Evolutionary conservation across 2,888 invertebrate species (phyloP).

Genomic region (Willowsia nigromaculata): DNA sequence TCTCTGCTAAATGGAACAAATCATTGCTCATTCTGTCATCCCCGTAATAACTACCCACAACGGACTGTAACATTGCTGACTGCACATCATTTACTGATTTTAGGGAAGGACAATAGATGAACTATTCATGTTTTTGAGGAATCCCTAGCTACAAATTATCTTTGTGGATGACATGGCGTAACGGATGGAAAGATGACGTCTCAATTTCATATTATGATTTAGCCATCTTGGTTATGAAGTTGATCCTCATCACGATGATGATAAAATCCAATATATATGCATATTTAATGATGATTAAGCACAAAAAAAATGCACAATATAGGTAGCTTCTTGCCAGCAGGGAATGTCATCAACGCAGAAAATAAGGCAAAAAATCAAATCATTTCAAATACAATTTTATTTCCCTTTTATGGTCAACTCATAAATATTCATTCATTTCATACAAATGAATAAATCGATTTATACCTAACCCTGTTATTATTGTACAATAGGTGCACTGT

Average conservation of each 20-base stretch:
- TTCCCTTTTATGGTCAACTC: conserved; percentile 1
- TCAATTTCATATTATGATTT: conserved; percentile 19
- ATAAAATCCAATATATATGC: neutral
- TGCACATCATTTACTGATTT: conserved; percentile 28
- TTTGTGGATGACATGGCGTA: conserved; percentile 31
- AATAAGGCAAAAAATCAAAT: neutral
- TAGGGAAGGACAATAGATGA: conserved; percentile 21
- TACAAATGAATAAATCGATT: neutral
- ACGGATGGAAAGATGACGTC: conserved; percentile 28
- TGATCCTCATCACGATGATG: neutral
- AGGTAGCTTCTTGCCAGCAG: conserved; percentile 13
- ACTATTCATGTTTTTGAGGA: neutral
- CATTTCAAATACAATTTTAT: neutral
- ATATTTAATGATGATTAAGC: conserved; percentile 28
- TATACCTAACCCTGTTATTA: too few relatives aligned
- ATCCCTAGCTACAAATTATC: conserved; percentile 47
- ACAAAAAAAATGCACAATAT: neutral
- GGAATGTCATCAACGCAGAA: neutral
- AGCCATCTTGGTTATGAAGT: neutral
- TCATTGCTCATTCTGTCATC: conserved; percentile 53
- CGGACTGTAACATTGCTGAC: neutral
- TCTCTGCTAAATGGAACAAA: conserved; percentile 13
- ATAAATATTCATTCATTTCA: neutral
- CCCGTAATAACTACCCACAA: conserved; percentile 17
- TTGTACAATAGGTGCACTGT: too few relatives aligned